phyloP scores from a whole-genome alignment of 2,888 invertebrate genomes.

The Drosophila kambysellisi region DNA sequence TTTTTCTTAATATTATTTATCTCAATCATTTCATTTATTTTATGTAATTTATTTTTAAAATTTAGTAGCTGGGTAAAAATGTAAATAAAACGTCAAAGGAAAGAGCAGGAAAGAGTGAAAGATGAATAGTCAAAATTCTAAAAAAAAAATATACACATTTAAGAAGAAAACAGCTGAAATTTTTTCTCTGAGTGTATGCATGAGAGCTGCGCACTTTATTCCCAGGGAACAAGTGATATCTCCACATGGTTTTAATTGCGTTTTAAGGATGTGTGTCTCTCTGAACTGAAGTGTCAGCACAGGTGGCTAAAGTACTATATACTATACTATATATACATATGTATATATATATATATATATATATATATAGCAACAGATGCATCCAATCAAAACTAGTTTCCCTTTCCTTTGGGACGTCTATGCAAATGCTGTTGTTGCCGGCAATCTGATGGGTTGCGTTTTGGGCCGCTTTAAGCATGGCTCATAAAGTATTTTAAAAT shows the following conservation, averaged over 20 bases:
- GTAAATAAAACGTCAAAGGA: background rate
- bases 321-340: background rate
- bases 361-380: slow-evolving; percentile 1
- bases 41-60: too few relatives aligned
- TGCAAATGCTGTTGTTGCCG: slow-evolving; percentile 46
- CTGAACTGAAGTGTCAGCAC: slow-evolving; percentile 42
- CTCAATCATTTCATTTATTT: too few relatives aligned
- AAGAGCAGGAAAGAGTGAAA: accelerated
- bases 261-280: slow-evolving; percentile 48
- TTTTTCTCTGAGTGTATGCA: slow-evolving; percentile 1
- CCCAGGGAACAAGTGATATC: slow-evolving; percentile 50
- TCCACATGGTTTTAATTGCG: slow-evolving; percentile 70
- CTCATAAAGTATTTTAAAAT: slow-evolving; percentile 77
- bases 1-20: too few relatives aligned
- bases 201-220: slow-evolving; percentile 59
- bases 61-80: too few relatives aligned
- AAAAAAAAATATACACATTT: background rate
- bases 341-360: too few relatives aligned
- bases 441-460: slow-evolving; percentile 47
- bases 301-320: slow-evolving; percentile 50
- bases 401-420: slow-evolving; percentile 10
- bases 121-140: background rate
- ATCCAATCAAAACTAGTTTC: slow-evolving; percentile 14
- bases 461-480: slow-evolving; percentile 51
- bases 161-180: accelerated